A percentile compares a stretch with the other conserved stretches of the same genome.
These are phyloP conservation scores for Belgica antarctica DNA, from an alignment of 2,888 invertebrate species.

Conservation along the genomic window DNA sequence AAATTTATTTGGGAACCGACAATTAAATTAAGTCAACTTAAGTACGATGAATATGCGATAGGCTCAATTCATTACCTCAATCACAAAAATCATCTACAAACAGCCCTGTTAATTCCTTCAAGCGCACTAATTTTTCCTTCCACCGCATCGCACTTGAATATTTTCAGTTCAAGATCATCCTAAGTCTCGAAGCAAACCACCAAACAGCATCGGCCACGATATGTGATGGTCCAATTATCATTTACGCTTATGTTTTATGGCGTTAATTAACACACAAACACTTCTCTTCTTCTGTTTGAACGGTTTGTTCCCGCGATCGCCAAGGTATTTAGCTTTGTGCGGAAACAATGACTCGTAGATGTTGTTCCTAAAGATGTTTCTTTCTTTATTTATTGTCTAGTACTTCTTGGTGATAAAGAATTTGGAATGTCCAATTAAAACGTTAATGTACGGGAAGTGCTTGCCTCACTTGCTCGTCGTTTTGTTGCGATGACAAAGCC, in stretches of 20 bases:
- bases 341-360: neutral
- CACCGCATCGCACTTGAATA: too few relatives aligned
- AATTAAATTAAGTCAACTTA: too few relatives aligned
- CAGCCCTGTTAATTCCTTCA: too few relatives aligned
- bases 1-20: constrained; percentile 11
- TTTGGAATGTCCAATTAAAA: neutral
- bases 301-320: neutral
- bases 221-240: constrained; percentile 18
- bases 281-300: neutral
- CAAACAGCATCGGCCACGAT: neutral
- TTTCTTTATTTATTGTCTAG: neutral
- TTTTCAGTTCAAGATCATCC: neutral
- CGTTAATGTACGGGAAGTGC: constrained; percentile 19
- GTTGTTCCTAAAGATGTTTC: too few relatives aligned
- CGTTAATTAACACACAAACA: constrained; percentile 3
- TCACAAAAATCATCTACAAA: too few relatives aligned
- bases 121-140: too few relatives aligned
- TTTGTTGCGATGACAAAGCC: neutral
- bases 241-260: constrained; percentile 17
- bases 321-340: neutral
- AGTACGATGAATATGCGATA: too few relatives aligned
- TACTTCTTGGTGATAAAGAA: neutral
- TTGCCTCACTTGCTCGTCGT: neutral
- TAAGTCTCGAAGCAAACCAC: neutral
- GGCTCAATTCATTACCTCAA: too few relatives aligned